phyloP scores from a whole-genome alignment of 2,113 vertebrate genomes.

The Chascanopsetta lugubris region DNA sequence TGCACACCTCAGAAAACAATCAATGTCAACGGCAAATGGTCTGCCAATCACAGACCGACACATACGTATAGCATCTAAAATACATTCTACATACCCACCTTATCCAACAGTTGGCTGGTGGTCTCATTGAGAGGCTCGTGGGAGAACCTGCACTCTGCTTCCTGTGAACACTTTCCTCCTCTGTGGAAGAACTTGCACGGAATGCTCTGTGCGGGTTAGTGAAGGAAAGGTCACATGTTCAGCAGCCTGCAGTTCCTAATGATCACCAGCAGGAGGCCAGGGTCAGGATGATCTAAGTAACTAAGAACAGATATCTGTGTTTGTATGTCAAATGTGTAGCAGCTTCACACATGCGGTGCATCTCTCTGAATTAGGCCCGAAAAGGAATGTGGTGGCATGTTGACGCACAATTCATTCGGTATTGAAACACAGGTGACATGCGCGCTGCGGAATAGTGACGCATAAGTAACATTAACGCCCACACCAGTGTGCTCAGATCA shows the following conservation, averaged over 20 bases:
- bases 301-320: too few species aligned
- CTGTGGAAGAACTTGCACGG: conserved; percentile 96
- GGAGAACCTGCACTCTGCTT: conserved; percentile 90
- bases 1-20: too few species aligned
- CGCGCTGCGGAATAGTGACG: too few species aligned
- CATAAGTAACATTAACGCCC: too few species aligned
- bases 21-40: too few species aligned
- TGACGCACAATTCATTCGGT: too few species aligned
- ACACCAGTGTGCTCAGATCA: too few species aligned
- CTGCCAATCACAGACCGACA: too few species aligned
- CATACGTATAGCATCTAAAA: neutral
- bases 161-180: conserved; percentile 85
- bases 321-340: too few species aligned
- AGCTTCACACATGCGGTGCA: too few species aligned
- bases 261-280: neutral
- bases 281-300: neutral
- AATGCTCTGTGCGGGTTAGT: conserved; percentile 86
- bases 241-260: neutral
- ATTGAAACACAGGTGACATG: too few species aligned
- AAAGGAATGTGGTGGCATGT: too few species aligned
- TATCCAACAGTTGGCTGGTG: conserved; percentile 85
- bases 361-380: neutral
- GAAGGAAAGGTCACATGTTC: conserved; percentile 76
- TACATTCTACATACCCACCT: conserved; percentile 76
- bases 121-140: conserved; percentile 88